Evolutionary conservation across 1,140 invertebrate species (phyloP).

Genomic region (Papilio xuthus): DNA sequence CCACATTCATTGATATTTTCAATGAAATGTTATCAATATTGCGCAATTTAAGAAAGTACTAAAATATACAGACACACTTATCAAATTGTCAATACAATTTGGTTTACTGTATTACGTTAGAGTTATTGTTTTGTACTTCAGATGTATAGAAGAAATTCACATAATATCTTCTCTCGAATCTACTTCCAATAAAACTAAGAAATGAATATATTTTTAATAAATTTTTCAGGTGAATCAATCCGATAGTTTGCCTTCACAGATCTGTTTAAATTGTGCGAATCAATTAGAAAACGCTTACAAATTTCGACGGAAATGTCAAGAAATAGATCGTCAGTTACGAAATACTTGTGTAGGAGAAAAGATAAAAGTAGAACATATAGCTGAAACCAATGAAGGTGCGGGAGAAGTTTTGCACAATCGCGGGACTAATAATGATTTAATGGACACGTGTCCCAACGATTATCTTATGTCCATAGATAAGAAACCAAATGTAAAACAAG

Average conservation of each 20-base stretch:
- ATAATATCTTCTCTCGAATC: not conserved
- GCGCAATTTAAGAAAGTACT: not conserved
- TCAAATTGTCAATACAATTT: not conserved
- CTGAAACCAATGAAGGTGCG: slow-evolving; percentile 47
- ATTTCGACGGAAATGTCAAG: slow-evolving; percentile 76
- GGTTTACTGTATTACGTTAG: not conserved
- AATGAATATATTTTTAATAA: slow-evolving; percentile 20
- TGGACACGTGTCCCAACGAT: slow-evolving; percentile 48
- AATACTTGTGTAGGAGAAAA: slow-evolving; percentile 50
- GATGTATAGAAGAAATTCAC: not conserved
- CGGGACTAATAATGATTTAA: slow-evolving; percentile 42
- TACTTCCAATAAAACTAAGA: not conserved
- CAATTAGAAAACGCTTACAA: slow-evolving; percentile 74
- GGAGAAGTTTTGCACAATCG: slow-evolving; percentile 39
- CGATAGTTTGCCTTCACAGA: slow-evolving; percentile 69
- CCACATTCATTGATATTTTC: not conserved
- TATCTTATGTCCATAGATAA: slow-evolving; percentile 41
- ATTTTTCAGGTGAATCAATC: slow-evolving; percentile 67
- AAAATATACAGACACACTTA: not conserved
- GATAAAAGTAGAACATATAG: slow-evolving; percentile 59
- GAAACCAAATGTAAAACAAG: slow-evolving; percentile 40
- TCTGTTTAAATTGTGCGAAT: slow-evolving; percentile 70
- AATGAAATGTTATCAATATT: not conserved
- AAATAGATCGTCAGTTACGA: slow-evolving; percentile 54
- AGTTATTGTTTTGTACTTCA: not conserved